phyloP scores from a whole-genome alignment of 2,113 vertebrate species.

The Pterophyllum scalare region DNA sequence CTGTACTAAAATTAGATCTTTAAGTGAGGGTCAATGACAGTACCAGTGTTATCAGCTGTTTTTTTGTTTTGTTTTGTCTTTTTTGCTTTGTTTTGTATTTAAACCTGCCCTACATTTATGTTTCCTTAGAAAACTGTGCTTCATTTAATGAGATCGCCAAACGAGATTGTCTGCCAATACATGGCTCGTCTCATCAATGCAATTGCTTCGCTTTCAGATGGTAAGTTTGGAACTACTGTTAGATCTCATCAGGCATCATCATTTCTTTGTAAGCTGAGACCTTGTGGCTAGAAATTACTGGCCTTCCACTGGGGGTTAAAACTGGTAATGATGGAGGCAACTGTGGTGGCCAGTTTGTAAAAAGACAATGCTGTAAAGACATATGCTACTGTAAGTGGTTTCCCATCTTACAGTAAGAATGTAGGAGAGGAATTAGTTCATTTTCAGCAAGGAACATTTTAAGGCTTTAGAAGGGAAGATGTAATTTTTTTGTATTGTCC shows the following conservation, averaged over 20 bases:
- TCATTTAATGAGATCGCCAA: slow-evolving; percentile 85
- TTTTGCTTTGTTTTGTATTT: background rate
- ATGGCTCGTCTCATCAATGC: slow-evolving; percentile 91
- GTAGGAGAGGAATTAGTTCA: no score
- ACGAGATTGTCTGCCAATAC: slow-evolving; percentile 90
- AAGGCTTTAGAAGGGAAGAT: no score
- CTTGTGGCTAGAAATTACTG: background rate
- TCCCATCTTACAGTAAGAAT: no score
- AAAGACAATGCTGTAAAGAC: background rate
- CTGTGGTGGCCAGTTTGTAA: background rate
- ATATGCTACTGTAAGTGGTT: no score
- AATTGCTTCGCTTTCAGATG: slow-evolving; percentile 90
- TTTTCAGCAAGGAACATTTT: no score
- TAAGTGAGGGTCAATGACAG: no score
- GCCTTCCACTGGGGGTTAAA: background rate
- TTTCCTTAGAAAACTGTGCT: slow-evolving; percentile 84
- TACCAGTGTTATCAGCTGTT: background rate
- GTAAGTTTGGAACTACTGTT: slow-evolving; percentile 73
- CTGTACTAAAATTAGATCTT: no score
- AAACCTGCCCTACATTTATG: background rate
- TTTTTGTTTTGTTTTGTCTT: background rate
- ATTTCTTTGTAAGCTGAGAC: slow-evolving; percentile 19
- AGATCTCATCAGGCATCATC: background rate
- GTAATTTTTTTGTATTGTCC: no score
- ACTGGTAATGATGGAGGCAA: slow-evolving; percentile 10